Evolutionary conservation across 2,888 invertebrate genomes (phyloP), one percentile per base, ranked within the genome.

Genomic region (Erannis defoliaria): DNA sequence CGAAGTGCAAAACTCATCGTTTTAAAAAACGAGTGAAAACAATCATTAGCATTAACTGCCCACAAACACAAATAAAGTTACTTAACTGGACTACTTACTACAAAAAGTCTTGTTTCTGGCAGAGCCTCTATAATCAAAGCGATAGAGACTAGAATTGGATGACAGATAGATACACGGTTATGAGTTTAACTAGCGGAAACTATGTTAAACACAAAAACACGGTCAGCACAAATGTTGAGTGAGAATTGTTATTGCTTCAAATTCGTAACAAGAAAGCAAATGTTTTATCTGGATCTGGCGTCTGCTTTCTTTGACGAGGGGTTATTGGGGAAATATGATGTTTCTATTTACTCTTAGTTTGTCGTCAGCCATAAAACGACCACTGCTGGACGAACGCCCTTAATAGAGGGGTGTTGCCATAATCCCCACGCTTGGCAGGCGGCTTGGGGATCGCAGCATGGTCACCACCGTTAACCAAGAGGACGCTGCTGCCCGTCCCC

Each of bases 161-260:
- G 26, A 16, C 33, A 58, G 21, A 8, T 16, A 46, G 49, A 46
- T 42, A 56, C 21, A 64, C 57, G 33, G 64, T 58, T 61, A 58
- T 29, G 48, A 60, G 64, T 55, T 55, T 46, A 67, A 67, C 37
- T 59, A 64, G 67, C 67, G 67, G 59, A 64, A 65, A 67, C 19
- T 49, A 50, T 50, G 19, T 10, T 33, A 55, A 37, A 49, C 23
- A 35, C 6, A 49, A 66, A 54, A 62, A 63, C 61, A 26, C 58
- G 57, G 63, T 51, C 50, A 55, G 58, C 46, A 40, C 65, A 54
- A 62, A 51, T 53, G 61, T 38, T 62, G 56, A 56, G 19, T 23
- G 31, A 53, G 50, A 66, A 59, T 46, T 29, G 50, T 50, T 42
- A 43, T 38, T 66, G 19, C 37, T 64, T 57, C 66, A 59, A 63